phyloP scores from a whole-genome alignment of 2,888 invertebrate genomes.

The Entomobrya multifasciata region DNA sequence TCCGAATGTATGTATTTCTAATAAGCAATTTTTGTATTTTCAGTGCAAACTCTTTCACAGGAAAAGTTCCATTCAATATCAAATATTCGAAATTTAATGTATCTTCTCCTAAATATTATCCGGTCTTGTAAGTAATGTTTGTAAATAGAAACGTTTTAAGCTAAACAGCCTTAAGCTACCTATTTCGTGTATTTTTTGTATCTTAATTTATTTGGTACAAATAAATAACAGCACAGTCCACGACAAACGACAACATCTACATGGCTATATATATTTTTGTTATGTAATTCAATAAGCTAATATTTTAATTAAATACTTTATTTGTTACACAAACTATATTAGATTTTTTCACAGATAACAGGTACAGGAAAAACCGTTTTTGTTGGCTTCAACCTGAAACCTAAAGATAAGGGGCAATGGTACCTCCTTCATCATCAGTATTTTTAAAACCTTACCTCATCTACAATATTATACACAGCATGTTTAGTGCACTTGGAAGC shows the following conservation, averaged over 20 bases:
- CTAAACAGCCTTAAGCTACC: conserved; percentile 34
- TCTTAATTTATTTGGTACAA: conserved; percentile 15
- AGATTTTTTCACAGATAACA: conserved; percentile 56
- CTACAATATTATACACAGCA: too few species aligned
- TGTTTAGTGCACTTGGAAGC: background rate
- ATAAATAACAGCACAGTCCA: conserved; percentile 34
- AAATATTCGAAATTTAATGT: background rate
- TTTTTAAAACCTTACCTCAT: background rate
- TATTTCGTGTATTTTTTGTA: background rate
- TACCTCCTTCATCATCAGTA: background rate
- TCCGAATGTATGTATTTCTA: too few species aligned
- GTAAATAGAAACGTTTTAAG: background rate
- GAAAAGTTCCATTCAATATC: background rate
- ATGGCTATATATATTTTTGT: conserved; percentile 22
- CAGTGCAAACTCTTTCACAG: background rate
- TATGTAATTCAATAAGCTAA: too few species aligned
- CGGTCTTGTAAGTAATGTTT: background rate
- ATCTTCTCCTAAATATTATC: background rate
- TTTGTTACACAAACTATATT: conserved; percentile 24
- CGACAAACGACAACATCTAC: conserved; percentile 2
- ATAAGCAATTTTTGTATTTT: background rate
- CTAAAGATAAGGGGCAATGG: conserved; percentile 14
- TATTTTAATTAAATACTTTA: too few species aligned
- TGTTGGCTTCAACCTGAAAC: conserved; percentile 48
- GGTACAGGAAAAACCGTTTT: conserved; percentile 65